phyloP scores from a whole-genome alignment of 1,140 invertebrate genomes.

The Formica exsecta region DNA sequence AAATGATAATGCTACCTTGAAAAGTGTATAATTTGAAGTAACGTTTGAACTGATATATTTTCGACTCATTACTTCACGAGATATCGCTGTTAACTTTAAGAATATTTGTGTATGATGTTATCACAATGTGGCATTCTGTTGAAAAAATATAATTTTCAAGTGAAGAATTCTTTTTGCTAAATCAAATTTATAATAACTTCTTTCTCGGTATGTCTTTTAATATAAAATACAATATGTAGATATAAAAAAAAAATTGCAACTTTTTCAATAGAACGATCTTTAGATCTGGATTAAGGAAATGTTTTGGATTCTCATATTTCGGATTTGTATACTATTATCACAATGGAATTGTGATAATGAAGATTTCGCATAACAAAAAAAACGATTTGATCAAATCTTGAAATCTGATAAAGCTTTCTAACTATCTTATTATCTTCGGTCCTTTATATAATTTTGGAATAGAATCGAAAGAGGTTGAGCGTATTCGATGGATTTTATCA shows the following conservation, averaged over 20 bases:
- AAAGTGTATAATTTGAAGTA: constrained; percentile 1
- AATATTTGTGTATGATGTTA: background rate
- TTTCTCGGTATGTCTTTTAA: too few relatives aligned
- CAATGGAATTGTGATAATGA: too few relatives aligned
- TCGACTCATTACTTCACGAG: background rate
- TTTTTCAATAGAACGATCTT: too few relatives aligned
- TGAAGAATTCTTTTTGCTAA: too few relatives aligned
- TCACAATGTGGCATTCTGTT: background rate
- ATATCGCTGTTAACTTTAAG: background rate
- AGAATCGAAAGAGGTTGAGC: background rate
- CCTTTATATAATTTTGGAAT: background rate
- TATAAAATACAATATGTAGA: background rate
- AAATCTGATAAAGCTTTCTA: too few relatives aligned
- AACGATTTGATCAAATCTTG: too few relatives aligned
- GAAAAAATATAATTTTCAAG: background rate
- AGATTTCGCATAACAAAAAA: too few relatives aligned
- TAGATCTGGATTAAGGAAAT: too few relatives aligned
- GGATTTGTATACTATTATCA: too few relatives aligned
- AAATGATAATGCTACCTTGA: constrained; percentile 19
- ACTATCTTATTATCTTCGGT: too few relatives aligned
- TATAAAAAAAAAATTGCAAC: background rate
- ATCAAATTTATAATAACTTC: background rate
- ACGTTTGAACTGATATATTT: background rate
- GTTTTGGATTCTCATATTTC: too few relatives aligned
- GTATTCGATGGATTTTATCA: background rate